phyloP scores from a whole-genome alignment of 2,797 vertebrate genomes.

The Distichodus sexfasciatus region DNA sequence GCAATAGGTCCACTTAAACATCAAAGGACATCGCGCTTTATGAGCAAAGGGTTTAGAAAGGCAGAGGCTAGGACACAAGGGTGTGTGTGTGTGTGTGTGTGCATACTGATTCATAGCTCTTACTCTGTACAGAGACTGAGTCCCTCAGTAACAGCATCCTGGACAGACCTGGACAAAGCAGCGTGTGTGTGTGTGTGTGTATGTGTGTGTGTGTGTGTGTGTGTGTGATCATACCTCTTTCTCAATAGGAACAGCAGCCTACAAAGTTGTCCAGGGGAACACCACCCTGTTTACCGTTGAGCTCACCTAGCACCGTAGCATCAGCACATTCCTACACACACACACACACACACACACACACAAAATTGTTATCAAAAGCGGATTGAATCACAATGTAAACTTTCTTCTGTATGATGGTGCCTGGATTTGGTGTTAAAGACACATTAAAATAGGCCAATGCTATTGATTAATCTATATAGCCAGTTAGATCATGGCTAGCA shows the following conservation, averaged over 20 bases:
- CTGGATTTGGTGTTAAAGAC: too few species aligned
- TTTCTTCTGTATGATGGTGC: too few species aligned
- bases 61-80: slow-evolving; percentile 14
- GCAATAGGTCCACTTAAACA: slow-evolving; percentile 3
- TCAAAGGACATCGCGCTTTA: slow-evolving; percentile 17
- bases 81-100: slow-evolving; percentile 16
- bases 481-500: too few species aligned
- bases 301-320: slow-evolving; percentile 95
- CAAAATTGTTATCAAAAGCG: neutral
- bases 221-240: slow-evolving; percentile 79
- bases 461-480: too few species aligned
- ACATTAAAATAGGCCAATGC: too few species aligned
- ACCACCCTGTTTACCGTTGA: slow-evolving; percentile 86
- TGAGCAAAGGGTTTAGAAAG: slow-evolving; percentile 24
- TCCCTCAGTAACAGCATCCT: slow-evolving; percentile 19
- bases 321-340: slow-evolving; percentile 87
- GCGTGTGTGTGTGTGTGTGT: neutral
- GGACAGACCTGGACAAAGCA: slow-evolving; percentile 1
- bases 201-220: neutral
- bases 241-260: slow-evolving; percentile 88
- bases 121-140: slow-evolving; percentile 45
- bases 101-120: slow-evolving; percentile 1
- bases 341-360: neutral
- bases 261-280: slow-evolving; percentile 99
- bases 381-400: neutral